These are phyloP conservation scores for Salarias fasciatus DNA, from an alignment of 2,797 vertebrate species.

Conservation along the genomic window DNA sequence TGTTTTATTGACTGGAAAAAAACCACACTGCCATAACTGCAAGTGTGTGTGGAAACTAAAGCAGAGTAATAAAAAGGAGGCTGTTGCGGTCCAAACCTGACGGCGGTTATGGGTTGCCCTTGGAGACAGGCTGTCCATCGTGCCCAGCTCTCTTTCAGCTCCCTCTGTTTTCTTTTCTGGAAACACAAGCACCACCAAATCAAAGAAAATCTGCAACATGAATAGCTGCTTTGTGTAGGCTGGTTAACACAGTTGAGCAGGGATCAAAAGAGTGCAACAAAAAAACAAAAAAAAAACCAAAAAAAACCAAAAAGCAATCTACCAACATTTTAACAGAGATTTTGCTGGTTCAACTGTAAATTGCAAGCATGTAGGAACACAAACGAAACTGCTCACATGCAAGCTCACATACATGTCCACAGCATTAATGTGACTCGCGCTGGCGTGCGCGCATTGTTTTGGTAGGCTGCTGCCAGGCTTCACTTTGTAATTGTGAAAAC, in stretches of 20 bases:
- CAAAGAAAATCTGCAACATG: constrained; percentile 11
- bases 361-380: neutral
- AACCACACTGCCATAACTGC: constrained; percentile 41
- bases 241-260: neutral
- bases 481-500: constrained; percentile 25
- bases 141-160: constrained; percentile 86
- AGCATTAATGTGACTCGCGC: constrained; percentile 26
- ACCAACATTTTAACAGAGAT: neutral
- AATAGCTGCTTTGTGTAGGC: constrained; percentile 22
- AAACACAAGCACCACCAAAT: constrained; percentile 27
- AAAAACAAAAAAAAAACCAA: neutral
- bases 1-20: constrained; percentile 32
- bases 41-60: constrained; percentile 31
- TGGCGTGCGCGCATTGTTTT: constrained; percentile 36
- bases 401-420: constrained; percentile 25
- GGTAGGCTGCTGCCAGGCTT: constrained; percentile 47
- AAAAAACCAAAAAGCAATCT: neutral
- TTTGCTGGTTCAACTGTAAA: neutral
- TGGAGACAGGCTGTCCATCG: constrained; percentile 84
- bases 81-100: constrained; percentile 86
- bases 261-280: constrained; percentile 2
- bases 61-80: constrained; percentile 53
- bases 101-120: constrained; percentile 84
- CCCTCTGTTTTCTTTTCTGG: constrained; percentile 80
- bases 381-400: constrained; percentile 7